Evolutionary conservation across 2,888 invertebrate species (phyloP), one percentile per base, ranked within the genome.

Genomic region (Megalurothrips usitatus): DNA sequence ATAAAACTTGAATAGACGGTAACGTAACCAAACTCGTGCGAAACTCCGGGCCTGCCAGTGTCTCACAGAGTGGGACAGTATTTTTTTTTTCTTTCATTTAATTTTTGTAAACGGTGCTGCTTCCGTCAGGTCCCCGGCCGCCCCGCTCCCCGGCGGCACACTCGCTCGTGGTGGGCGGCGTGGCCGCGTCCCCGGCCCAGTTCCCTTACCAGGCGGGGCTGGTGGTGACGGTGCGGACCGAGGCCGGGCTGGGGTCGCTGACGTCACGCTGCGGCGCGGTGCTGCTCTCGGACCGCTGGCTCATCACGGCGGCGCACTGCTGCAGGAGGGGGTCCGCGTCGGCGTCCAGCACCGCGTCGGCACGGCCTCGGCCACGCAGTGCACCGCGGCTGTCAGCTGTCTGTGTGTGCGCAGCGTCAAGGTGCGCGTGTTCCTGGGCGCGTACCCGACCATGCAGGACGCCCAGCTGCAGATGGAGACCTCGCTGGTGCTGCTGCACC

Each of bases 201-300:
- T 75, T 75, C 68, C 68, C 68, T n/a, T 75, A 75, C 68, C 68
- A 75, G 68, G 68, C 68, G 26, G 68, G 68, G 23, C 68, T 75
- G 68, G 8, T 75, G 26, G 68, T 75, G 68, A 26, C 12, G 26
- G 68, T 10, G 8, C 26, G 68, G 68, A 10, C 26, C 68, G 68
- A 1, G 34, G 34, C 26, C 58, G n/a, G 58, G 68, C 26, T 26
- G 68, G 68, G n/a, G 23, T 2, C 23, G 68, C 23, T 11, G 23
- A 23, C 68, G 68, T 23, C 23, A 26, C 68, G 12, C 11, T 75
- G 68, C 68, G 68, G 68, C 2, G 68, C 26, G 0, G 26, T 10
- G 26, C 68, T 75, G 68, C 68, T 75, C 23, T 75, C 68, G 8
- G 68, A 75, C 68, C 68, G 68, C 68, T 75, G 68, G 68, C 68